These are phyloP conservation scores for Genyomyrus donnyi DNA, from an alignment of 2,113 vertebrate species.

Conservation along the genomic window DNA sequence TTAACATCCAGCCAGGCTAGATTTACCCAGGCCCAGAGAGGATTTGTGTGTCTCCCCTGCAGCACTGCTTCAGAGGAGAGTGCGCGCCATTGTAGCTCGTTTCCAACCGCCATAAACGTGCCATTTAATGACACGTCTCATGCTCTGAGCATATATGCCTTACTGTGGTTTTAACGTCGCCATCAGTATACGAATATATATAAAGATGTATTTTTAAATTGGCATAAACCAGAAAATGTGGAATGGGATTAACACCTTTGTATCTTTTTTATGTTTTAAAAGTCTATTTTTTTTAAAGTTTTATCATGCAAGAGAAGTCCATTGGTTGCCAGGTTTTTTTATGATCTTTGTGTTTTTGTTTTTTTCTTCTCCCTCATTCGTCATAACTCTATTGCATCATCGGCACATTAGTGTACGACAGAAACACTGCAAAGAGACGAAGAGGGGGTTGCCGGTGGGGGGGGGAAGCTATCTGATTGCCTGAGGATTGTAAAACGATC, in stretches of 20 bases:
- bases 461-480: conserved; percentile 35
- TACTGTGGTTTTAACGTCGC: neutral
- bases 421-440: neutral
- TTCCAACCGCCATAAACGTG: conserved; percentile 24
- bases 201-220: neutral
- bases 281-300: neutral
- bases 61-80: conserved; percentile 21
- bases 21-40: conserved; percentile 36
- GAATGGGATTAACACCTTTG: neutral
- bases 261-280: neutral
- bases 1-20: conserved; percentile 47
- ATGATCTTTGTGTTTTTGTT: neutral
- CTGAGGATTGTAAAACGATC: conserved; percentile 37
- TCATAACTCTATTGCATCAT: neutral
- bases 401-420: neutral
- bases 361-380: neutral
- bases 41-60: conserved; percentile 31
- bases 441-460: neutral
- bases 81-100: conserved; percentile 27
- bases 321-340: neutral
- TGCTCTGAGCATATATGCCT: neutral
- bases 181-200: neutral
- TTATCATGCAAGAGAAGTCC: neutral
- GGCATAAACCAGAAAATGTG: neutral
- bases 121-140: conserved; percentile 22